Evolutionary conservation across 2,888 invertebrate species (phyloP), one percentile per base, ranked within the genome.

Genomic region (Caradrina kadenii): DNA sequence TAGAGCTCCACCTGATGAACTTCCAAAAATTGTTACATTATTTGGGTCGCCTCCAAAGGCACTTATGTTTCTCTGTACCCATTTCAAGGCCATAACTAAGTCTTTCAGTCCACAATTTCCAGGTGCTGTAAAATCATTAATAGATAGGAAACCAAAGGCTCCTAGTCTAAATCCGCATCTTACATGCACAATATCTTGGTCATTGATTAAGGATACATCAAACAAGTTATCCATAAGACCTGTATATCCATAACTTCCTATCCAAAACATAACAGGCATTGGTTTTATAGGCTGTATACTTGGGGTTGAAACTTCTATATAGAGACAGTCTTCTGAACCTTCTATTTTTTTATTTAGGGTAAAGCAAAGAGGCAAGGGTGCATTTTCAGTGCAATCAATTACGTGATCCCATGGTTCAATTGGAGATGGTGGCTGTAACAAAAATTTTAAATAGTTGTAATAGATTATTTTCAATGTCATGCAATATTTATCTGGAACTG

Each of bases 191-290:
- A 95, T 83, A 72, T 89, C 86, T 83, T 93, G 86, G 61, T 92
- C 85, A 52, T 87, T 89, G 31, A 96, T 85, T 63, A 93, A 86
- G 39, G 91, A 88, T 49, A 94, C 90, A 71, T 96, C 95, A 67
- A 90, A 90, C n/a, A 88, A 73, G 13, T 85, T 71, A 66, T 95
- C 94, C 49, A 91, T 76, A 53, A 87, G 87, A 55, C 76, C 81
- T 35, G 87, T 65, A 81, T 91, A 96, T 35, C 86, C 88, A 74
- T 87, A 95, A 59, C 93, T 90, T 68, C 96, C 95, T 63, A 96
- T 92, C 93, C 94, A 96, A 73, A 96, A 94, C 94, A 96, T 94
- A 2, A 96, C 96, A 35, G 96, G 96, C 80, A 93, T 82, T 19
- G 85, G 91, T 76, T 94, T 88, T 0, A 89, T 84, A 7, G 93